Base-by-base conservation (phyloP, 1,140 invertebrate genomes). In the Cherax destructor region DNA sequence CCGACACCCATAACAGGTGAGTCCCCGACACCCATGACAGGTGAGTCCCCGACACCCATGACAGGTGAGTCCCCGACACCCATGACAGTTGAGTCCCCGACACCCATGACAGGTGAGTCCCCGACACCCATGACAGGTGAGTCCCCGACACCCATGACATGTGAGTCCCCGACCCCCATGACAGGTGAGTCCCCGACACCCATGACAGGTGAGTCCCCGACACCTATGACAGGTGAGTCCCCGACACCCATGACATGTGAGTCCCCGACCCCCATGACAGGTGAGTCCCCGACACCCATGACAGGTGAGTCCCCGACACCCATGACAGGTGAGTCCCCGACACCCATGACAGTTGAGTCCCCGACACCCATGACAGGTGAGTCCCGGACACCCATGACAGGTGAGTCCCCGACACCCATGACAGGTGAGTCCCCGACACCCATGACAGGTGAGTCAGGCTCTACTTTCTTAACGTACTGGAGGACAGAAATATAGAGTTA, bases 11-110 rank as follows among this genome's bases (percentile, higher is more conserved):
- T 6, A 4, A 16, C 56, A 59, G 56, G 56, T 59, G 56, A 59
- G 56, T 95, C 47, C 95, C 95, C 4, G 94, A 97, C 78, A 98
- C 92, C n/a, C 69, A 74, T 11, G 69, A 10, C n/a, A 74, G 21
- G 69, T 74, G 24, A 30, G 69, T 56, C 52, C 52, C 52, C 52
- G 9, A 56, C n/a, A n/a, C n/a, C n/a, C n/a, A n/a, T n/a, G n/a
- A n/a, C n/a, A n/a, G n/a, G n/a, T n/a, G n/a, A n/a, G n/a, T n/a
- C n/a, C n/a, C n/a, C n/a, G n/a, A 10, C 3, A n/a, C n/a, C n/a
- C n/a, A n/a, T n/a, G n/a, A n/a, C n/a, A n/a, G n/a, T n/a, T n/a
- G n/a, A n/a, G n/a, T n/a, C n/a, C n/a, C n/a, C n/a, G n/a, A n/a
- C n/a, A n/a, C 9, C 9, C 16, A 9, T 59, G 56, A 59, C 56